Evolutionary conservation across 2,113 vertebrate genomes (phyloP).

Genomic region (Cariama cristata): DNA sequence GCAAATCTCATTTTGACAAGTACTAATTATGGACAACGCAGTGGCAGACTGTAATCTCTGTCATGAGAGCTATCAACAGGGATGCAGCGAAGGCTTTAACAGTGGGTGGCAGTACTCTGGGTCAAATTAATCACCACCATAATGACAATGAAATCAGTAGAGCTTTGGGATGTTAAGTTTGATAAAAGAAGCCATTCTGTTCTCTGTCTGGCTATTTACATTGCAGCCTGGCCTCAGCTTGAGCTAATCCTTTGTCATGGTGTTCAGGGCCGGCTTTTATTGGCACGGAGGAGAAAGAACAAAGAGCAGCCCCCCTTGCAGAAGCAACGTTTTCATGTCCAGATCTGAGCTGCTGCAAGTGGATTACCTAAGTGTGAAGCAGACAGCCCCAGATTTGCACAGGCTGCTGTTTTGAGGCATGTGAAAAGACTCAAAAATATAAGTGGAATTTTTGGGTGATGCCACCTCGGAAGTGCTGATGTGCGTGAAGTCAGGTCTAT

Average conservation of each 20-base stretch:
- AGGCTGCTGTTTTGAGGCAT: not conserved
- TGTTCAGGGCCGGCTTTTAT: slow-evolving; percentile 14
- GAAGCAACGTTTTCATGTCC: slow-evolving; percentile 12
- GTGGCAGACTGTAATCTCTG: slow-evolving; percentile 58
- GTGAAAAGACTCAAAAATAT: not conserved
- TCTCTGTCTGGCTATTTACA: slow-evolving; percentile 47
- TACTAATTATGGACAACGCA: slow-evolving; percentile 50
- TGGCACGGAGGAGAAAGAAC: not conserved
- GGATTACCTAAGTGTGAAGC: slow-evolving; percentile 42
- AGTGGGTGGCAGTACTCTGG: slow-evolving; percentile 61
- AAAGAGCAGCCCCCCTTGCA: slow-evolving; percentile 25
- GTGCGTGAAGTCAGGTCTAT: fast-evolving
- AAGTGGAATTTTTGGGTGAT: not conserved
- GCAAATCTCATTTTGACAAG: slow-evolving; percentile 58
- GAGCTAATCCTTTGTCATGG: slow-evolving; percentile 51
- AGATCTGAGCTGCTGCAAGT: slow-evolving; percentile 1
- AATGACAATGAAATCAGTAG: slow-evolving; percentile 68
- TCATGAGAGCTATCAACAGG: slow-evolving; percentile 62
- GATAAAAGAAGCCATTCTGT: slow-evolving; percentile 66
- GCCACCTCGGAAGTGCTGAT: not conserved
- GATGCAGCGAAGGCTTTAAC: slow-evolving; percentile 49
- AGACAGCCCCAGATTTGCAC: slow-evolving; percentile 5
- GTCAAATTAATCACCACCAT: slow-evolving; percentile 68
- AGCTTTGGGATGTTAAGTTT: slow-evolving; percentile 66
- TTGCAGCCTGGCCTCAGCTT: slow-evolving; percentile 18